Evolutionary conservation across 2,113 vertebrate genomes (phyloP).

Genomic region (Coregonus clupeaformis): DNA sequence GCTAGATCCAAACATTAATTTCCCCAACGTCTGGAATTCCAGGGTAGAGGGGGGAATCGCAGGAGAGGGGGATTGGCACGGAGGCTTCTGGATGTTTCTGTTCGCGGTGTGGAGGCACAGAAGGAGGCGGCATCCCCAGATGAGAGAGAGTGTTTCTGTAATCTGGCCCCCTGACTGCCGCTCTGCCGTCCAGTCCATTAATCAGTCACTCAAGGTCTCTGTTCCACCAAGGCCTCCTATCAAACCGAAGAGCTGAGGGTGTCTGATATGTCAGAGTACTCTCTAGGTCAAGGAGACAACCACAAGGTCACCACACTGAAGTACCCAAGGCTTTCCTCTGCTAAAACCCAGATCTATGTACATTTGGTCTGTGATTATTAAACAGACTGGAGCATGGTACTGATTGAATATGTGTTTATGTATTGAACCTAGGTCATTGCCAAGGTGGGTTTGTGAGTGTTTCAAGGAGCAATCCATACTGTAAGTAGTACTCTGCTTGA

Average conservation of each 20-base stretch:
- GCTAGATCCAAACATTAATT: slow-evolving; percentile 69
- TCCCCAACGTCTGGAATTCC: slow-evolving; percentile 74
- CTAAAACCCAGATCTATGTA: background rate
- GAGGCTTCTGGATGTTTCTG: slow-evolving; percentile 61
- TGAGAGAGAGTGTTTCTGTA: slow-evolving; percentile 59
- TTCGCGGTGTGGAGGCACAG: slow-evolving; percentile 29
- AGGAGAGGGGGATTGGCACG: slow-evolving; percentile 57
- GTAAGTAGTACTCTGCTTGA: background rate
- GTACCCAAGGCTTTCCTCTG: slow-evolving; percentile 10
- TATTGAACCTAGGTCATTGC: background rate
- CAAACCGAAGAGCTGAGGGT: slow-evolving; percentile 23
- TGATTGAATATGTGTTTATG: slow-evolving; percentile 3
- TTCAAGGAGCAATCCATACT: too few relatives aligned
- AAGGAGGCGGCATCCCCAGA: slow-evolving; percentile 44
- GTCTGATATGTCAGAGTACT: slow-evolving; percentile 18
- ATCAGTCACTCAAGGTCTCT: slow-evolving; percentile 68
- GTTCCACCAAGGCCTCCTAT: slow-evolving; percentile 33
- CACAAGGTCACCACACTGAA: slow-evolving; percentile 15
- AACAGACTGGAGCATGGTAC: background rate
- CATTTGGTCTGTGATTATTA: background rate
- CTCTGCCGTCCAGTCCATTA: slow-evolving; percentile 72
- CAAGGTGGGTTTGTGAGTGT: background rate
- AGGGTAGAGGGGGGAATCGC: slow-evolving; percentile 40
- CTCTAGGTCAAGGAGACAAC: slow-evolving; percentile 66
- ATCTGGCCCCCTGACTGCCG: slow-evolving; percentile 71